Evolutionary conservation across 2,113 vertebrate genomes (phyloP).

Genomic region (Xenus cinereus): DNA sequence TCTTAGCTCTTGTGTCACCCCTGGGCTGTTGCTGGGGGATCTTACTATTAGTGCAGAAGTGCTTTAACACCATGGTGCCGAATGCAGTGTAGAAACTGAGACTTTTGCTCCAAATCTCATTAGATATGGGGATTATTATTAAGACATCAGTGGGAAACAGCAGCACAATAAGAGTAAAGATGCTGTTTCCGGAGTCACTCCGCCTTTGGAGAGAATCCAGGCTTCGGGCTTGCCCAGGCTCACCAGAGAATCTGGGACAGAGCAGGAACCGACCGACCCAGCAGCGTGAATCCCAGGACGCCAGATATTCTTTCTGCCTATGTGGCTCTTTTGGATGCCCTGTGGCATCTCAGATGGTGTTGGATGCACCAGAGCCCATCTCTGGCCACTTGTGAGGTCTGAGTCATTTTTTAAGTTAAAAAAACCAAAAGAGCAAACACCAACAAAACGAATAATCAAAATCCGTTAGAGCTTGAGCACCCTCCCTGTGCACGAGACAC

Average conservation of each 20-base stretch:
- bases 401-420: background rate
- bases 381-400: background rate
- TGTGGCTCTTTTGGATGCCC: background rate
- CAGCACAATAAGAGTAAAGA: background rate
- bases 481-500: background rate
- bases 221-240: background rate
- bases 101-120: background rate
- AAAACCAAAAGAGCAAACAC: background rate
- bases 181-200: background rate
- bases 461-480: background rate
- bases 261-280: background rate
- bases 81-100: background rate
- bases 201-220: background rate
- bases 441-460: background rate
- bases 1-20: background rate
- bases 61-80: background rate
- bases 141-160: background rate
- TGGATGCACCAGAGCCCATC: background rate
- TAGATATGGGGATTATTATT: fast-evolving
- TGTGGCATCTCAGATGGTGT: background rate
- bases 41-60: background rate
- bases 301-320: background rate
- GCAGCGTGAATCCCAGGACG: background rate
- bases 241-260: background rate
- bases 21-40: background rate